These are phyloP conservation scores for Yponomeuta plumbellus DNA, from an alignment of 2,888 invertebrate genomes.

Conservation along the genomic window DNA sequence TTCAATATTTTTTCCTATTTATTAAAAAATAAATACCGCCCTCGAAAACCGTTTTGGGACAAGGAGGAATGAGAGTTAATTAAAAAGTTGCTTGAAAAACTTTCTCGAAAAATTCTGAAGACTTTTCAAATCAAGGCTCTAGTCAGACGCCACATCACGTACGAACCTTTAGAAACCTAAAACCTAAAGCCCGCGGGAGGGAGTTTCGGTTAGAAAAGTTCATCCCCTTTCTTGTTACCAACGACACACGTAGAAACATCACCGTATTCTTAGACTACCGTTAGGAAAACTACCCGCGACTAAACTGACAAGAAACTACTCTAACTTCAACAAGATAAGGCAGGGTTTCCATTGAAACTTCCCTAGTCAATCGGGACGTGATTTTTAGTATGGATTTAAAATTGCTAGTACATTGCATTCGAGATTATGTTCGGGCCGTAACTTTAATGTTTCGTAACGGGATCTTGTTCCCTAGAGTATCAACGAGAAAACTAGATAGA, in stretches of 20 bases:
- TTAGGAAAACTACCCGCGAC: neutral
- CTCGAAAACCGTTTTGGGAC: no score
- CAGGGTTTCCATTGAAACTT: neutral
- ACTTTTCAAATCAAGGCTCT: neutral
- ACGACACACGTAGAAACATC: neutral
- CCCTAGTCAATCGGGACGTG: slow-evolving; percentile 14
- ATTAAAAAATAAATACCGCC: no score
- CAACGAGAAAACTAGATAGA: no score
- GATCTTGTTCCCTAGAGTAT: neutral
- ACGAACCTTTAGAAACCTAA: neutral
- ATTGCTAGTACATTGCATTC: slow-evolving; percentile 1
- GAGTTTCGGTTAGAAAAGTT: slow-evolving; percentile 50
- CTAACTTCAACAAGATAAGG: neutral
- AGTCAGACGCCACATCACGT: neutral
- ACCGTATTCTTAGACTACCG: slow-evolving; percentile 1
- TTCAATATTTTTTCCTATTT: no score
- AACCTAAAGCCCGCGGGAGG: slow-evolving; percentile 6
- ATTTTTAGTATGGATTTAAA: neutral
- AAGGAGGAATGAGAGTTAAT: no score
- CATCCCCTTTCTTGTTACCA: slow-evolving; percentile 36
- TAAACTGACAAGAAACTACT: neutral
- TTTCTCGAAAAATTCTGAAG: neutral
- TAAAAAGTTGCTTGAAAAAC: no score
- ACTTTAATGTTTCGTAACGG: slow-evolving; percentile 1
- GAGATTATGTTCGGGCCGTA: neutral